Evolutionary conservation across 2,888 invertebrate species (phyloP), one percentile per base, ranked within the genome.

Genomic region (Ptychoptera albimana): DNA sequence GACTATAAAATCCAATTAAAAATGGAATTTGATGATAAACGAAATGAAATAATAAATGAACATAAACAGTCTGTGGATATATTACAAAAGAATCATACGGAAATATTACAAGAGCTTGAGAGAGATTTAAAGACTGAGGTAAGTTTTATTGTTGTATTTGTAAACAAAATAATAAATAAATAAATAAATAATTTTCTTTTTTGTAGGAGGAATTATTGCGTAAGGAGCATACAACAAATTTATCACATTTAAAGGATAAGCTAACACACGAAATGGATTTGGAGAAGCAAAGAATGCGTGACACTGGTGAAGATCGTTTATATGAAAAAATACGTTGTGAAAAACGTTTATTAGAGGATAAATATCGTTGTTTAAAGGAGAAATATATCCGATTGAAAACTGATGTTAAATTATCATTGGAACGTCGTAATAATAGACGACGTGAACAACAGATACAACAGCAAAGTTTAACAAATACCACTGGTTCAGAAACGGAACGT

Each of bases 361-460:
- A 87, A 58, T 87, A 87, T 58, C 71, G 75, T 40, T 80, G 80
- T 45, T 67, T 87, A 42, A 86, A 86, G 60, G 84, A 84, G 57
- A 87, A 87, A 61, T 86, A 87, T 54, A 72, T 79, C 15, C 69
- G 82, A 11, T 65, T 88, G 45, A 87, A 87, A 60, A 81, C 78
- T 15, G 85, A 87, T 51, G 82, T 86, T 9, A 80, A 82, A 61
- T 64, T 80, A 23, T 80, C 83, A 0, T 73, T 84, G 45, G 86
- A 86, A 55, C 75, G 80, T 29, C 72, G 84, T 10, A 81, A 77
- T 57, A 75, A 74, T 37, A 67, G 78, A 2, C 69, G 76, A 0
- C 75, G 78, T 52, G 75, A 76, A 58, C 66, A 66, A 50, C 61
- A 59, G 0, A 30, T 55, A 30, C 50, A 49, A n/a, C 59, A 61